A percentile compares a stretch with the other conserved stretches of the same genome.
phyloP scores from a whole-genome alignment of 2,888 invertebrate species.

The Arctia plantaginis region DNA sequence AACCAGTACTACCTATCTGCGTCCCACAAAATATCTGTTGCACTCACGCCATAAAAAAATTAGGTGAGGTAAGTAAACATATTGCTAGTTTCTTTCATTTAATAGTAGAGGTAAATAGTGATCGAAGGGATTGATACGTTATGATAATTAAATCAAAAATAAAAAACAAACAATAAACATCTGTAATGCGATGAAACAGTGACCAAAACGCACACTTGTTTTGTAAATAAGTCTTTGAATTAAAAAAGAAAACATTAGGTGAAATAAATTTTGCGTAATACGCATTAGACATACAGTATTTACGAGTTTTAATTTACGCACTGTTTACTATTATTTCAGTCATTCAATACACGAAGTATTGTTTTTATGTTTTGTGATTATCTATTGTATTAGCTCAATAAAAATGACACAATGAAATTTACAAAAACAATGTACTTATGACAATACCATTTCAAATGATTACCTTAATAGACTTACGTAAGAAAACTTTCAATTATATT shows the following conservation, averaged over 20 bases:
- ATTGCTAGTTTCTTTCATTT: not conserved
- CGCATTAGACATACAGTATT: not conserved
- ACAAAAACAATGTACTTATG: not conserved
- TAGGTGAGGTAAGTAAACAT: not conserved
- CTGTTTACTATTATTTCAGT: not conserved
- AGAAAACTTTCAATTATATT: no score
- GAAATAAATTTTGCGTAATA: not conserved
- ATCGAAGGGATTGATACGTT: not conserved
- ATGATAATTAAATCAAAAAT: not conserved
- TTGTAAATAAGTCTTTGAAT: not conserved
- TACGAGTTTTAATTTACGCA: not conserved
- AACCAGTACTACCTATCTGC: not conserved
- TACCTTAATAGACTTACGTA: no score
- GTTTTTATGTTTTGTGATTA: slow-evolving; percentile 3
- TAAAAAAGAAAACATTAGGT: not conserved
- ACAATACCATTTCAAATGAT: no score
- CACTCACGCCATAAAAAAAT: not conserved
- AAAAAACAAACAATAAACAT: not conserved
- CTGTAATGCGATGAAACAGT: not conserved
- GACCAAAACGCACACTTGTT: not conserved
- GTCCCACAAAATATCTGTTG: not conserved
- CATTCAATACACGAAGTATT: not conserved
- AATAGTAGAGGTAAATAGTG: not conserved
- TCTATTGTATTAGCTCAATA: not conserved
- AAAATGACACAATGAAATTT: not conserved